Evolutionary conservation across 1,140 invertebrate species (phyloP).

Genomic region (Bombus sibiricus): DNA sequence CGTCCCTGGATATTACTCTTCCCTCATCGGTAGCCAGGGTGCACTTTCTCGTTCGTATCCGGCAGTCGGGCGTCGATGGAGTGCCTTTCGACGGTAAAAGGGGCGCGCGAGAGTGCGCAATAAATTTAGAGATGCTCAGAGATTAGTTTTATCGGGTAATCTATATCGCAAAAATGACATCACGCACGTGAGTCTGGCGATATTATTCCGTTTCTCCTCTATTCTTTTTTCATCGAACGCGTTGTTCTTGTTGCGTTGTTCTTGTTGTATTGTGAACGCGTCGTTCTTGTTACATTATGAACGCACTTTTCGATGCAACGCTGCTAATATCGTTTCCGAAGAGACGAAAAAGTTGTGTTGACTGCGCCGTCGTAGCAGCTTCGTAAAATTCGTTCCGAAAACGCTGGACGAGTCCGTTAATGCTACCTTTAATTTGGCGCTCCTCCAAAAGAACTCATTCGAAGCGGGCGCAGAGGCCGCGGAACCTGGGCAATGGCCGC

Average conservation of each 20-base stretch:
- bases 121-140: slow-evolving; percentile 47
- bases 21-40: slow-evolving; percentile 57
- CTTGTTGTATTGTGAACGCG: too few species aligned
- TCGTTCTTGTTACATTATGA: neutral
- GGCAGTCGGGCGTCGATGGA: slow-evolving; percentile 58
- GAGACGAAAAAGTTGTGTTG: neutral
- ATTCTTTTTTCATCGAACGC: neutral
- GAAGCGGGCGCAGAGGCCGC: neutral
- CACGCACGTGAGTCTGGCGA: neutral
- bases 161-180: slow-evolving; percentile 4
- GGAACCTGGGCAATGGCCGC: slow-evolving; percentile 43
- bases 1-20: slow-evolving; percentile 69
- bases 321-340: neutral
- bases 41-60: slow-evolving; percentile 60
- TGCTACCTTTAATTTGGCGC: slow-evolving; percentile 25
- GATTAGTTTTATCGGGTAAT: slow-evolving; percentile 40
- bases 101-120: slow-evolving; percentile 39
- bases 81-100: slow-evolving; percentile 57
- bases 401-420: neutral
- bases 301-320: neutral
- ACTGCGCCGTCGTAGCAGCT: too few species aligned
- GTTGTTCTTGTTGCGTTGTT: neutral
- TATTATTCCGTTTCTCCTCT: neutral
- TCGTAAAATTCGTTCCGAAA: neutral
- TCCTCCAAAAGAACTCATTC: slow-evolving; percentile 16